Percentiles rank a stretch among this genome's conserved stretches.
Conservation (phyloP, 2,113 vertebrate genomes). For the Coptodon bakossiorum region DNA sequence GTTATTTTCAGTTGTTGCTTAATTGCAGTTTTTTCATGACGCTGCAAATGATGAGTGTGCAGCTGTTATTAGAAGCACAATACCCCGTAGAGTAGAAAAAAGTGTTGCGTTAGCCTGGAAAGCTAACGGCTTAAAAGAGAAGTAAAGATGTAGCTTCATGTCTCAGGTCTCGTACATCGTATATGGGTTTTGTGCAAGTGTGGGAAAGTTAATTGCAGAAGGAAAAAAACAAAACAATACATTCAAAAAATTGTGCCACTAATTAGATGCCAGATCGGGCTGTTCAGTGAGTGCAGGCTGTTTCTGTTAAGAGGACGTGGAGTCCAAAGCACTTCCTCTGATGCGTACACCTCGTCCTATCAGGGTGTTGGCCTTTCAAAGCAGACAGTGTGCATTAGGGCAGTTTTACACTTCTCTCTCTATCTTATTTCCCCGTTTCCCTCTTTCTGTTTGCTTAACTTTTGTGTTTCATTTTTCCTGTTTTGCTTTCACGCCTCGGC, state of each 20-base stretch:
- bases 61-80: not conserved
- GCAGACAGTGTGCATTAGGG: not conserved
- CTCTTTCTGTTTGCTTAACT: not conserved
- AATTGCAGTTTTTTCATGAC: fast-evolving
- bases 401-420: not conserved
- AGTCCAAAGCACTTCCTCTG: slow-evolving; percentile 11
- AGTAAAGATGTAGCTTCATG: not conserved
- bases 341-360: not conserved
- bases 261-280: not conserved
- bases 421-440: not conserved
- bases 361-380: not conserved
- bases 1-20: not conserved
- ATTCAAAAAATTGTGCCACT: not conserved
- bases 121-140: not conserved
- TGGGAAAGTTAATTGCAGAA: not conserved
- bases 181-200: not conserved
- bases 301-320: not conserved
- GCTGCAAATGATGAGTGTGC: not conserved
- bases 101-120: not conserved
- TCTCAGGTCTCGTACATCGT: not conserved
- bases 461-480: not conserved
- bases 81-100: not conserved
- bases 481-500: not conserved
- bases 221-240: not conserved
- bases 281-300: not conserved